Evolutionary conservation across 2,888 invertebrate species (phyloP).

Genomic region (Rugalucina vietnamica): DNA sequence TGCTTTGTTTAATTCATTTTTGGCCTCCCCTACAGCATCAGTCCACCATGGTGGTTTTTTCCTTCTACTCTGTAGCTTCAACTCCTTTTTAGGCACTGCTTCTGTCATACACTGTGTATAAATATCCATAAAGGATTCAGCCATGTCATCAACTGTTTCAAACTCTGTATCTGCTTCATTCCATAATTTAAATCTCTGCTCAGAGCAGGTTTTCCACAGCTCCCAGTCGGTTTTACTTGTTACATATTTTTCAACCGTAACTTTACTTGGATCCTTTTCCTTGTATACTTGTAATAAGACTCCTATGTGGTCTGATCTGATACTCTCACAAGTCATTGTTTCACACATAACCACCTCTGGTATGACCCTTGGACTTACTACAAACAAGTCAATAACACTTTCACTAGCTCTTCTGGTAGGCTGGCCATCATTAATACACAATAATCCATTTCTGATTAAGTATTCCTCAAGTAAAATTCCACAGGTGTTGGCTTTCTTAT

Average conservation of each 20-base stretch:
- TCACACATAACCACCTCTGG: conserved; percentile 9
- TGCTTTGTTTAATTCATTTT: conserved; percentile 4
- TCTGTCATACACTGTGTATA: conserved; percentile 13
- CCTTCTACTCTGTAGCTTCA: background rate
- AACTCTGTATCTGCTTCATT: background rate
- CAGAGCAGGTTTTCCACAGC: background rate
- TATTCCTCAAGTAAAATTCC: background rate
- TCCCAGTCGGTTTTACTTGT: conserved; percentile 11
- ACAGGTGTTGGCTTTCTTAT: background rate
- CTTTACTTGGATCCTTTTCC: background rate
- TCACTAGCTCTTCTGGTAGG: conserved; percentile 7
- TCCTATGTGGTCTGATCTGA: conserved; percentile 6
- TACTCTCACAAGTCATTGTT: background rate
- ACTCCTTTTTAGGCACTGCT: background rate
- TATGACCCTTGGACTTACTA: background rate
- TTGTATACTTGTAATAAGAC: background rate
- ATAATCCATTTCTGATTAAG: background rate
- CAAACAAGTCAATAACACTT: conserved; percentile 16
- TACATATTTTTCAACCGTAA: background rate
- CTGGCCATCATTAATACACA: background rate
- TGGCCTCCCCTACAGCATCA: background rate
- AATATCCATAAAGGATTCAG: conserved; percentile 4
- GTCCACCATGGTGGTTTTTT: conserved; percentile 21
- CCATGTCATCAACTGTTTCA: conserved; percentile 10
- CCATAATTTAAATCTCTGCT: conserved; percentile 2